A percentile compares a stretch with the other conserved stretches of the same genome.
Evolutionary conservation across 2,888 invertebrate species (phyloP).

Genomic region (Drosophila cognata): DNA sequence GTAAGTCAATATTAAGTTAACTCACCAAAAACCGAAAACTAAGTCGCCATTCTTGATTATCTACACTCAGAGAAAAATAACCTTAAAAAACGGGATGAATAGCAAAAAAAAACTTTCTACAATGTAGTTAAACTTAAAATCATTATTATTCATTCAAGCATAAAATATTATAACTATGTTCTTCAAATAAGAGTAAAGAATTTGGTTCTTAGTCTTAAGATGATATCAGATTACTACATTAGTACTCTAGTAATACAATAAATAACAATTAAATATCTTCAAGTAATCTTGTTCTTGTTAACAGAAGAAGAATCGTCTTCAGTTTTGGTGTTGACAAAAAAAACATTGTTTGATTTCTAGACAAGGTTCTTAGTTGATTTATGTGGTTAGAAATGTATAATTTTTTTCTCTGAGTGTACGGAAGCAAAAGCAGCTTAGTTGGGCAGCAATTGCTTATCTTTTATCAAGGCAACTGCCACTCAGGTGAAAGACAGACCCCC

Average conservation of each 20-base stretch:
- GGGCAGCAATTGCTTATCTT: constrained; percentile 61
- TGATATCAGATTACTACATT: no score
- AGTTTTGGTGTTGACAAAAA: background rate
- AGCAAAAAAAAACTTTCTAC: background rate
- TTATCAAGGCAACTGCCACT: constrained; percentile 61
- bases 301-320: background rate
- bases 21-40: constrained; percentile 40
- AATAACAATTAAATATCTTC: background rate
- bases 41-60: constrained; percentile 50
- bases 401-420: background rate
- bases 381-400: no score
- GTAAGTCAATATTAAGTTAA: constrained; percentile 72
- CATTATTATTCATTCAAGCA: no score
- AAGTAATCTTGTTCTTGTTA: background rate
- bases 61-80: constrained; percentile 4
- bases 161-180: no score
- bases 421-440: constrained; percentile 34
- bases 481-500: constrained; percentile 23
- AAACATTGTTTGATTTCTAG: background rate
- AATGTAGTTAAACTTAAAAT: background rate
- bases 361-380: background rate
- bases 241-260: no score
- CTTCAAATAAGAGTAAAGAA: no score
- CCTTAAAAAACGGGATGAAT: background rate
- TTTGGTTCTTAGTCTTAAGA: no score